Evolutionary conservation across 2,113 vertebrate genomes (phyloP), one percentile per base, ranked within the genome.

Genomic region (Sphaerodactylus townsendi): DNA sequence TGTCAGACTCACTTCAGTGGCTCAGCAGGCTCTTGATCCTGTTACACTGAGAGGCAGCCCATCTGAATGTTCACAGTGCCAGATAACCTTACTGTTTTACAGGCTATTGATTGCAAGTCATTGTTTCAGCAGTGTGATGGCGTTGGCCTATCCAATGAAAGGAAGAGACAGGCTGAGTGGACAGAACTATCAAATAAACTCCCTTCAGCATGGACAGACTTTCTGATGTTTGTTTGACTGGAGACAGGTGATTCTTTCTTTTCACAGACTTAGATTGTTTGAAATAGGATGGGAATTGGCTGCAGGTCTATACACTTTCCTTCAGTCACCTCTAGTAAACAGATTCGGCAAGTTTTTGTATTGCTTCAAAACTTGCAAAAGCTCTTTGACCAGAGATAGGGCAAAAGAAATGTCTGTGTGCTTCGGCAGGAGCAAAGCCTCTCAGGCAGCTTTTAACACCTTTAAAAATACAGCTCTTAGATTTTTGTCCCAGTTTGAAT

Each of bases 1-100:
- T 88, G 89, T 93, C 94, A 92, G 87, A 89, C 92, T 95, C 92
- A 93, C 92, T 92, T 92, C 91, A 79, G 21, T 77, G 89, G 89
- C 88, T 86, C 86, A 92, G 91, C 87, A 81, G 33, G 90, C 84
- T 59, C 86, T 85, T 44, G 69, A 85, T 87, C 81, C 91, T 86
- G 74, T 90, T 83, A 77, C 39, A 0, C 83, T 85, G 75, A 91
- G 82, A 94, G 84, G 77, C 87, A 92, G 88, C 90, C 93, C 91
- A 93, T 89, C 93, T 85, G 91, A 92, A 93, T 94, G 89, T 90
- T 93, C 5, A 0, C 89, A 87, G 46, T 84, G 77, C 88, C 91
- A 86, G 92, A 85, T 91, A 86, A 92, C 85, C 91, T 91, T 86
- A 88, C 76, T 91, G 89, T 92, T 96, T 94, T 85, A 85, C 87